Base-by-base conservation (phyloP, 2,113 vertebrate species). In the Nannobrachium achirus region DNA sequence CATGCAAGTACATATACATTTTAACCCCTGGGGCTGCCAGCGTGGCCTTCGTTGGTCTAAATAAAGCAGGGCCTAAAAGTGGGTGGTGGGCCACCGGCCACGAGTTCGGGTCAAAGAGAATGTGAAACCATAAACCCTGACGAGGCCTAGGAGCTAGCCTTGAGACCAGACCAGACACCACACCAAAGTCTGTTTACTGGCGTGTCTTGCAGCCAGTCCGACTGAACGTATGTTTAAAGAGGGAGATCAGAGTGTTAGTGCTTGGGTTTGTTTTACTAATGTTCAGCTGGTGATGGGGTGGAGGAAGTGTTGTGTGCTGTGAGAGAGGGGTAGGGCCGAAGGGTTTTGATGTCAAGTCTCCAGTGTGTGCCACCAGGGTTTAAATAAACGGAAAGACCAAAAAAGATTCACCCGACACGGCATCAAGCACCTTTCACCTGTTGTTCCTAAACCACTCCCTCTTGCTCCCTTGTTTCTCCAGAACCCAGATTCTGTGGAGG, bases 401-500 rank as follows among this genome's bases (percentile, higher is more conserved):
- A 33, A 33, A 33, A 33, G 25, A 33, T 33, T 33, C 25, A 33
- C 25, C 25, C 25, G 25, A 33, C 25, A 33, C 25, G 2, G 6
- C 25, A 33, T 33, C 25, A 33, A 33, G 3, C 25, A 33, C 25
- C 25, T 33, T 33, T 33, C 25, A 33, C 18, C 50, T 18, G 14
- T 52, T 8, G 9, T 18, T 45, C 15, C 50, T 20, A n/a, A 7
- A 11, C 0, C 7, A 10, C 66, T 2, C 11, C 14, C 52, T 3
- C 1, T 50, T 40, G 60, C 11, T 56, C 8, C 39, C 14, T 61
- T 50, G 4, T 69, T 1, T 62, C 63, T 8, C 0, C 84, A 97
- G 96, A 94, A 95, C 18, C 69, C 92, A 0, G 77, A 93, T 0
- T 93, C 94, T 0, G 86, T 98, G 69, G 96, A 97, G 3, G 46